Evolutionary conservation across 2,888 invertebrate species (phyloP).

Genomic region (Griposia aprilina): DNA sequence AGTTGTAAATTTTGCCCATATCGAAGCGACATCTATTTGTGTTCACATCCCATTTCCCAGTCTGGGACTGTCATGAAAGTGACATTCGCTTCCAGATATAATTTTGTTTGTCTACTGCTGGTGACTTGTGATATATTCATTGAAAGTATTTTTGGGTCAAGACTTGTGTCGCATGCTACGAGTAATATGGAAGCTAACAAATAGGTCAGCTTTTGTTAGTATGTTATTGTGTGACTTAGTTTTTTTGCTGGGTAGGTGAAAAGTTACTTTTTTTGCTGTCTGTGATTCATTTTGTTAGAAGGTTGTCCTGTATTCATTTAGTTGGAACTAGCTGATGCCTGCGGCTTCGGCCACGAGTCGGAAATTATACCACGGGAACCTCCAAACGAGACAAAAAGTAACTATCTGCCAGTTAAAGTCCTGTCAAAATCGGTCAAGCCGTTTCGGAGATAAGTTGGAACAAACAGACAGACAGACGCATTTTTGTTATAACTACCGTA

Average conservation of each 20-base stretch:
- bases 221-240: slow-evolving; percentile 1
- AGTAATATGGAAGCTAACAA: slow-evolving; percentile 16
- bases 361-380: no score
- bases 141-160: slow-evolving; percentile 45
- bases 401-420: no score
- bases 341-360: no score
- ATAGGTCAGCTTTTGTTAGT: slow-evolving; percentile 32
- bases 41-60: not conserved
- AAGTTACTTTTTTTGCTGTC: not conserved
- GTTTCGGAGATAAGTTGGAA: no score
- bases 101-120: slow-evolving; percentile 44
- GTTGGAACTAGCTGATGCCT: not conserved
- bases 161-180: slow-evolving; percentile 28
- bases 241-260: slow-evolving; percentile 9
- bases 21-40: not conserved
- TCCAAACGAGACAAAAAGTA: no score
- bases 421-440: no score
- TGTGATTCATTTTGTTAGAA: slow-evolving; percentile 4
- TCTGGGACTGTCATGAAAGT: slow-evolving; percentile 22
- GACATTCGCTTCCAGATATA: slow-evolving; percentile 39
- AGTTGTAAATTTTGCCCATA: not conserved
- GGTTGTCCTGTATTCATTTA: not conserved
- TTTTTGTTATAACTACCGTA: no score
- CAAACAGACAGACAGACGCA: no score
- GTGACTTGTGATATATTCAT: slow-evolving; percentile 43